A percentile compares a stretch with the other conserved stretches of the same genome.
Evolutionary conservation across 2,797 vertebrate genomes (phyloP).

Genomic region (Falco biarmicus): DNA sequence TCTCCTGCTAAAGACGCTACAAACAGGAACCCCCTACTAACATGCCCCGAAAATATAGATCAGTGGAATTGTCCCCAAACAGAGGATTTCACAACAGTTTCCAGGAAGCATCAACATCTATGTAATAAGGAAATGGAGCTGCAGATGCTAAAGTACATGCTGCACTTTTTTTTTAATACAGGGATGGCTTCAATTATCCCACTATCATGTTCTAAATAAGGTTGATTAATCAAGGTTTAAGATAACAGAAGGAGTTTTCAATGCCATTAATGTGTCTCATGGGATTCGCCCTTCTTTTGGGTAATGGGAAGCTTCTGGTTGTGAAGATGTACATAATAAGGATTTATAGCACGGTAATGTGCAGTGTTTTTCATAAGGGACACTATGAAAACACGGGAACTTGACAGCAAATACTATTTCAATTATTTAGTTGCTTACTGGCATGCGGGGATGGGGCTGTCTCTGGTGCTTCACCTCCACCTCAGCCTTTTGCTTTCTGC

Average conservation of each 20-base stretch:
- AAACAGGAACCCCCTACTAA: slow-evolving; percentile 22
- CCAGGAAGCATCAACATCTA: slow-evolving; percentile 20
- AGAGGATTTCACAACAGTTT: slow-evolving; percentile 4
- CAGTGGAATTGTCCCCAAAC: not conserved
- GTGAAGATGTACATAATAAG: slow-evolving; percentile 10
- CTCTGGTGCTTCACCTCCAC: not conserved
- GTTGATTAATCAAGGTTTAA: slow-evolving; percentile 55
- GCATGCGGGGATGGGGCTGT: not conserved
- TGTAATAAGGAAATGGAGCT: not conserved
- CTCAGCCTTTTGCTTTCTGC: not conserved
- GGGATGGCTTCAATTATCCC: slow-evolving; percentile 30
- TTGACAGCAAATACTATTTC: slow-evolving; percentile 11
- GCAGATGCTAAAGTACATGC: slow-evolving; percentile 5
- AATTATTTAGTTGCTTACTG: not conserved
- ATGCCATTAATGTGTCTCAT: not conserved
- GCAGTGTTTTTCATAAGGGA: not conserved
- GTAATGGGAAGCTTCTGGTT: slow-evolving; percentile 49
- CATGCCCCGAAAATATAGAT: slow-evolving; percentile 17
- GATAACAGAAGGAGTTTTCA: slow-evolving; percentile 51
- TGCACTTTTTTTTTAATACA: not conserved
- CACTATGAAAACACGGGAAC: slow-evolving; percentile 3
- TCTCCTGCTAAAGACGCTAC: slow-evolving; percentile 16
- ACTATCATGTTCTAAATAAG: slow-evolving; percentile 27
- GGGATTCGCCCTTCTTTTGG: slow-evolving; percentile 38
- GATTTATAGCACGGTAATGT: slow-evolving; percentile 43